Base-by-base conservation (phyloP, 2,888 invertebrate species). In the Chrysolina oricalcia region DNA sequence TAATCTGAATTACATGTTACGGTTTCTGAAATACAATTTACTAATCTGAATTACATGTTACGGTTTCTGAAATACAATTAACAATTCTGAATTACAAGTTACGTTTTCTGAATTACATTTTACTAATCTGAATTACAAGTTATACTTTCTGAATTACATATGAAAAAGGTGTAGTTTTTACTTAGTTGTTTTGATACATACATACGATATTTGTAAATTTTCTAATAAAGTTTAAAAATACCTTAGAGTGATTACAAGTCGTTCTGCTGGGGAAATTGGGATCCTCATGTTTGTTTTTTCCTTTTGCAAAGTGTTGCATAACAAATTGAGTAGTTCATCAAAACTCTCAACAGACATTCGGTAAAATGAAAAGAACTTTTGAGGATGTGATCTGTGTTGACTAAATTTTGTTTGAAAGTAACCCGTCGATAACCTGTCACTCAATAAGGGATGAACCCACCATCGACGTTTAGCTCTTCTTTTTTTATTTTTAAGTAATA, bases 301-400 rank as follows among this genome's bases (percentile, higher is more conserved):
- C 62, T 62, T 62, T 23, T 62, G 62, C 62, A 62, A 62, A 62
- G 62, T 23, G 62, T 62, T 62, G 62, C 62, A 62, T 62, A 27
- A 62, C 62, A 62, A 62, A 23, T 62, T 62, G 62, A 62, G 62
- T 62, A 62, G 62, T 62, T 62, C 62, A 62, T 62, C 62, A 62
- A 62, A 62, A 62, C 62, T 62, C 35, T 63, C 48, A 17, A 40
- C 19, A 17, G 68, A 73, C 69, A 73, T 73, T 41, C 64, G 63
- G 64, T 69, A 69, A 40, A 50, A 64, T 69, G 53, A 69, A 40
- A 21, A 69, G 64, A 73, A 73, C 46, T 64, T 69, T 21, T 59
- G 27, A 59, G 11, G 43, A 43, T 43, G 43, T 43, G 43, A 15
- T 43, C 43, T 43, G 43, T 43, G 43, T 43, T 43, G 43, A 43